Conservation (phyloP, 2,113 vertebrate genomes). For the Sinosuthora webbiana region DNA sequence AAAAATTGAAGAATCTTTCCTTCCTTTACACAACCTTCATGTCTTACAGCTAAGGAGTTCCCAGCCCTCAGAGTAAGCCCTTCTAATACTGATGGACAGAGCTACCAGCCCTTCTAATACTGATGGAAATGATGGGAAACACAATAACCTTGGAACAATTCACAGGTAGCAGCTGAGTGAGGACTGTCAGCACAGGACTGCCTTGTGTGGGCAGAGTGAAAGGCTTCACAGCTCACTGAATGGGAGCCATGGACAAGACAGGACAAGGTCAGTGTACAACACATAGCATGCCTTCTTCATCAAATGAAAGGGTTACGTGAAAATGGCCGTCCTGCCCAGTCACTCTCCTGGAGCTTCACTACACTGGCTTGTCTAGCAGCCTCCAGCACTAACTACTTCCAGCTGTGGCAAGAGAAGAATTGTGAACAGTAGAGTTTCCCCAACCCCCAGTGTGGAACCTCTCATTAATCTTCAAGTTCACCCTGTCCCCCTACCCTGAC, state of each 20-base stretch:
- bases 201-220: not conserved
- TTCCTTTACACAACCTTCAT: not conserved
- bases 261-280: not conserved
- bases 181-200: not conserved
- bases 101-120: not conserved
- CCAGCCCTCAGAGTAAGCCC: not conserved
- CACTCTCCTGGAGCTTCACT: not conserved
- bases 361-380: not conserved
- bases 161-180: not conserved
- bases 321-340: not conserved
- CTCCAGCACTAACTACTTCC: not conserved
- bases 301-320: not conserved
- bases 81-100: not conserved
- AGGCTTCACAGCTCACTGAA: not conserved
- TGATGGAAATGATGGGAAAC: not conserved
- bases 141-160: not conserved
- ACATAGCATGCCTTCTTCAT: slow-evolving; percentile 2
- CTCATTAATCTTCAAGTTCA: not conserved
- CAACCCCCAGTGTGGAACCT: not conserved
- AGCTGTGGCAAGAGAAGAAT: slow-evolving; percentile 5
- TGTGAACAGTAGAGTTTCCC: not conserved
- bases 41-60: not conserved
- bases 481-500: slow-evolving; percentile 1
- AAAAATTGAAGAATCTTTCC: not conserved
- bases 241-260: not conserved